These are phyloP conservation scores for Pheosia tremula DNA, from an alignment of 2,888 invertebrate species.

Conservation along the genomic window DNA sequence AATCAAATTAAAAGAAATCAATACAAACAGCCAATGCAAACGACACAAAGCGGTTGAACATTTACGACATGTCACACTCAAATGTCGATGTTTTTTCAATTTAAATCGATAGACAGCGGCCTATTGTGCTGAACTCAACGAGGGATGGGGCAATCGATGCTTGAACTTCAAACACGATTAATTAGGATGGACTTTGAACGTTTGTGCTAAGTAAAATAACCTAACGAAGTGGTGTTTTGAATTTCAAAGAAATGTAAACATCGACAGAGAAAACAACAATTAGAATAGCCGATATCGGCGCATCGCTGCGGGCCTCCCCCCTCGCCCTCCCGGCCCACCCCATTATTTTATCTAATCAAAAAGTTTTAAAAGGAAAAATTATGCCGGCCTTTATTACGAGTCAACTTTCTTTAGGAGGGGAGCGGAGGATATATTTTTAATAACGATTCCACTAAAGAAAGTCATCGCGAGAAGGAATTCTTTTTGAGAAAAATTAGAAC, in stretches of 20 bases:
- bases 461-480: conserved; percentile 59
- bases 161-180: conserved; percentile 66
- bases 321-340: conserved; percentile 72
- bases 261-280: conserved; percentile 77
- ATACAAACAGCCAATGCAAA: conserved; percentile 54
- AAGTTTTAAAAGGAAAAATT: conserved; percentile 86
- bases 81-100: conserved; percentile 74
- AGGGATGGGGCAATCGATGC: conserved; percentile 38
- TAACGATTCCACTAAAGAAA: conserved; percentile 77
- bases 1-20: conserved; percentile 57
- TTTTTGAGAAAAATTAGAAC: conserved; percentile 51
- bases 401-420: conserved; percentile 81
- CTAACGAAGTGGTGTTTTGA: conserved; percentile 56
- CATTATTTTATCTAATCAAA: conserved; percentile 86
- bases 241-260: conserved; percentile 76
- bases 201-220: conserved; percentile 41
- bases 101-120: conserved; percentile 67
- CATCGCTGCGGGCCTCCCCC: conserved; percentile 69
- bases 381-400: conserved; percentile 84
- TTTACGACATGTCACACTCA: conserved; percentile 45
- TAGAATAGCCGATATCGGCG: conserved; percentile 81
- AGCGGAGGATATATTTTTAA: conserved; percentile 81
- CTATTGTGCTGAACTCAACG: conserved; percentile 43
- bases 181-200: conserved; percentile 50
- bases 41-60: conserved; percentile 48